These are phyloP conservation scores for Dermochelys coriacea DNA, from an alignment of 2,797 vertebrate genomes.

Conservation along the genomic window DNA sequence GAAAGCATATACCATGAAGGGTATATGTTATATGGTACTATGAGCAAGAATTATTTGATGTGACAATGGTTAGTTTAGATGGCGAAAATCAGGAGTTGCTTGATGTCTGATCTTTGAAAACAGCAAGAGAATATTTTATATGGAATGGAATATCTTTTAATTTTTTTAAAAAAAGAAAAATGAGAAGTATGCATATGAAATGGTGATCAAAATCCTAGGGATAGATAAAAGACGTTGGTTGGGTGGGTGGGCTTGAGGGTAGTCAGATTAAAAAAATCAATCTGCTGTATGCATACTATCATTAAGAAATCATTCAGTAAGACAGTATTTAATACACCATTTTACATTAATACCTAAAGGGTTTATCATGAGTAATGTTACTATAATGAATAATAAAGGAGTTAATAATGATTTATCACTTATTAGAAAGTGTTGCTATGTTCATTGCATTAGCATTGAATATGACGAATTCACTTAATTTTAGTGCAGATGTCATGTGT, in stretches of 20 bases:
- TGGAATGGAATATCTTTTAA: constrained; percentile 17
- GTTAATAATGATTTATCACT: background rate
- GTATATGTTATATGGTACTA: background rate
- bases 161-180: background rate
- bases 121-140: constrained; percentile 1
- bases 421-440: background rate
- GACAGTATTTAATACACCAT: background rate
- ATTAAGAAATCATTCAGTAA: background rate
- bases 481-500: background rate
- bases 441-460: background rate
- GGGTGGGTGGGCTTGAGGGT: background rate
- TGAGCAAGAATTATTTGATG: constrained; percentile 20
- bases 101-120: constrained; percentile 46
- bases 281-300: background rate
- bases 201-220: background rate
- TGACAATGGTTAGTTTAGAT: constrained; percentile 44
- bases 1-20: background rate
- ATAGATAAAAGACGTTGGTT: background rate
- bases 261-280: background rate
- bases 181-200: background rate
- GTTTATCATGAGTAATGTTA: background rate
- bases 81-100: background rate
- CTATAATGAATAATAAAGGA: background rate
- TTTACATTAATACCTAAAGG: background rate
- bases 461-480: background rate